Evolutionary conservation across 1,140 invertebrate genomes (phyloP).

Genomic region (Oryctes rhinoceros): DNA sequence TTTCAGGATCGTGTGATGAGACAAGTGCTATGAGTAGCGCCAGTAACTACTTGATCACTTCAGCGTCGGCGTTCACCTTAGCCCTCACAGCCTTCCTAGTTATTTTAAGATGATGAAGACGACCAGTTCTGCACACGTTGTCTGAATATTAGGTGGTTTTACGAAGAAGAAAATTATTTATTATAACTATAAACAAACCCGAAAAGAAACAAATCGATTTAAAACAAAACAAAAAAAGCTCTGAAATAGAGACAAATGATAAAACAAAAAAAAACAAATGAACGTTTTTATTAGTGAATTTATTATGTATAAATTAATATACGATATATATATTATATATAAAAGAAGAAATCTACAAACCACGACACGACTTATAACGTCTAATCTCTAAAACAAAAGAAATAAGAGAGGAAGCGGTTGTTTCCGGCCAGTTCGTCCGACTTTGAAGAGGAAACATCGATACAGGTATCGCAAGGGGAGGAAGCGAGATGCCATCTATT

Average conservation of each 20-base stretch:
- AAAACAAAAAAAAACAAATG: background rate
- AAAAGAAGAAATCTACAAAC: too few relatives aligned
- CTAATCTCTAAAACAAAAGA: too few relatives aligned
- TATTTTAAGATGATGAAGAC: conserved; percentile 47
- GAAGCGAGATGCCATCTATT: background rate
- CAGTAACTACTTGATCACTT: conserved; percentile 3
- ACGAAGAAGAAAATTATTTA: conserved; percentile 40
- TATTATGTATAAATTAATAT: too few relatives aligned
- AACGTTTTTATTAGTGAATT: too few relatives aligned
- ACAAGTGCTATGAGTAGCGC: background rate
- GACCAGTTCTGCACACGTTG: conserved; percentile 49
- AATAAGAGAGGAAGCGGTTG: background rate
- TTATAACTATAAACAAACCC: background rate
- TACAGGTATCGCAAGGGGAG: background rate
- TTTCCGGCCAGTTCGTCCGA: background rate
- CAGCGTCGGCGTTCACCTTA: conserved; percentile 1
- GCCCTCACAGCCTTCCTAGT: conserved; percentile 4
- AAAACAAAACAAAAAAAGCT: background rate
- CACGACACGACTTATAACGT: too few relatives aligned
- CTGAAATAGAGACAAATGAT: background rate
- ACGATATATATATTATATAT: too few relatives aligned
- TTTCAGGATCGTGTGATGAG: conserved; percentile 13
- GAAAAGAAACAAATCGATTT: background rate
- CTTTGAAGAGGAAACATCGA: background rate
- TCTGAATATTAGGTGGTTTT: conserved; percentile 51